phyloP scores from a whole-genome alignment of 1,140 invertebrate species.

The Aricia agestis region DNA sequence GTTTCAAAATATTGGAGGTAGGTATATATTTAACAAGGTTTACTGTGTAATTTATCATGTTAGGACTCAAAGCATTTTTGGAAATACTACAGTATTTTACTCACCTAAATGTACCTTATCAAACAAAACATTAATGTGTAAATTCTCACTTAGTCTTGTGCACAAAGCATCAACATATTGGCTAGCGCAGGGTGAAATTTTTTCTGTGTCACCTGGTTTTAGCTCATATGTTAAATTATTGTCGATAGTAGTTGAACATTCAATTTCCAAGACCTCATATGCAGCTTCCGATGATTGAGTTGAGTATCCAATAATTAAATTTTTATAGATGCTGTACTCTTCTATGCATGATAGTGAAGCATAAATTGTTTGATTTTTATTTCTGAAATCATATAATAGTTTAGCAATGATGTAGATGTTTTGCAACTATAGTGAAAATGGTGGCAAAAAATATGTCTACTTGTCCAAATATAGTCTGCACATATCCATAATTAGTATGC shows the following conservation, averaged over 20 bases:
- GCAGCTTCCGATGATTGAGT: conserved; percentile 52
- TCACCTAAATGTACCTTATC: conserved; percentile 62
- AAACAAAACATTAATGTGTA: conserved; percentile 50
- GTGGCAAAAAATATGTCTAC: conserved; percentile 33
- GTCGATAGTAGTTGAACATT: conserved; percentile 53
- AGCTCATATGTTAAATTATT: conserved; percentile 50
- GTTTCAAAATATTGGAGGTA: conserved; percentile 1
- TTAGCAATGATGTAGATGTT: conserved; percentile 12
- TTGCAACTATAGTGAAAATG: neutral
- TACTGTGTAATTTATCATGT: too few relatives aligned
- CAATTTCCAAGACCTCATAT: conserved; percentile 60
- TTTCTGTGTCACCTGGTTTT: conserved; percentile 49
- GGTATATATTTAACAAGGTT: neutral
- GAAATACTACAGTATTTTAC: neutral
- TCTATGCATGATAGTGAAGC: conserved; percentile 40
- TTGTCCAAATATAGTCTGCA: conserved; percentile 63
- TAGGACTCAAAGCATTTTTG: too few relatives aligned
- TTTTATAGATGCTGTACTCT: conserved; percentile 47
- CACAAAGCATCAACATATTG: conserved; percentile 59
- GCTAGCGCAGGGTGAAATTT: conserved; percentile 47
- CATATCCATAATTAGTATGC: conserved; percentile 71
- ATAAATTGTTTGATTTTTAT: conserved; percentile 44
- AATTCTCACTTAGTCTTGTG: conserved; percentile 44
- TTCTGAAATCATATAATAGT: conserved; percentile 34
- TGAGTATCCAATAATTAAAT: conserved; percentile 51